A percentile compares a stretch with the other conserved stretches of the same genome.
Evolutionary conservation across 2,113 vertebrate genomes (phyloP).

Genomic region (Dasyprocta punctata): DNA sequence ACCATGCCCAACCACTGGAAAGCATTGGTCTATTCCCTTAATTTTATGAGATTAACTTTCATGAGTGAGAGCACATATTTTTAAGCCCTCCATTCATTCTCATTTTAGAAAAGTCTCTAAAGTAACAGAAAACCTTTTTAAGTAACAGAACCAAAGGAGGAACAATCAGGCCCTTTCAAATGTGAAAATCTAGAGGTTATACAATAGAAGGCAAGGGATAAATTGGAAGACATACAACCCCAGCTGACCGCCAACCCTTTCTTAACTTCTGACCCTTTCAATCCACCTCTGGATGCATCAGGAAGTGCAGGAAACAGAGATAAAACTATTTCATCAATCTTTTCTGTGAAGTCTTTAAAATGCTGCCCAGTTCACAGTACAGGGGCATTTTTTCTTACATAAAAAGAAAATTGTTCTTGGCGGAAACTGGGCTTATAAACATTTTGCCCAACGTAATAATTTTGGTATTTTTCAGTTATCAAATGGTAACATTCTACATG

Average conservation of each 20-base stretch:
- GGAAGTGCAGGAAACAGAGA: background rate
- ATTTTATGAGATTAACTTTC: background rate
- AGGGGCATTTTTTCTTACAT: background rate
- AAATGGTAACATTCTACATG: background rate
- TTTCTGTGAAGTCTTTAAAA: background rate
- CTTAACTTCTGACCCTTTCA: background rate
- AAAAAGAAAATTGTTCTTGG: background rate
- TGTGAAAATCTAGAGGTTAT: background rate
- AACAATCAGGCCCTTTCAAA: background rate
- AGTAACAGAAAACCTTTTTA: background rate
- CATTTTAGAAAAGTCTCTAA: background rate
- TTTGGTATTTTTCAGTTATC: background rate
- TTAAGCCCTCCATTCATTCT: background rate
- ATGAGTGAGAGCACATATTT: background rate
- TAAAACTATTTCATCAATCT: background rate
- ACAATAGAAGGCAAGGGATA: background rate
- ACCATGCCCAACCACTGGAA: no score
- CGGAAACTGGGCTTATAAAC: background rate
- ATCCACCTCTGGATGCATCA: background rate
- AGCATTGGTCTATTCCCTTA: background rate
- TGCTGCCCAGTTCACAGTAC: background rate
- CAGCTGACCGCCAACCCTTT: background rate
- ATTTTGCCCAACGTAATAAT: background rate
- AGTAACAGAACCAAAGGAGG: background rate
- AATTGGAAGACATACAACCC: background rate